Percentiles rank a stretch among this genome's conserved stretches.
Conservation (phyloP, 1,140 invertebrate genomes). For the Leptopilina boulardi region DNA sequence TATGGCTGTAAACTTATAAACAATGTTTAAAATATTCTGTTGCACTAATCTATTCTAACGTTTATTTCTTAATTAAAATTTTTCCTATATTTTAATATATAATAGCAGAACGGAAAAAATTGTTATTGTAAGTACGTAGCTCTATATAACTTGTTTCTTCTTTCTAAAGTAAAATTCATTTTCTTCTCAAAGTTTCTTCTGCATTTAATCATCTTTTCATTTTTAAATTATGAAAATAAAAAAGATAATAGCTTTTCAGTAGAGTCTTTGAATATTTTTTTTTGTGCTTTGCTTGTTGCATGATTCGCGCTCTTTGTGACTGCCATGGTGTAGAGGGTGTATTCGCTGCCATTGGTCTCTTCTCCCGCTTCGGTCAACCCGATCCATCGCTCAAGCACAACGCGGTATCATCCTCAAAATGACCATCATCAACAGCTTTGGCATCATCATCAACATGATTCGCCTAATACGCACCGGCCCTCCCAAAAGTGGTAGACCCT, state of each 20-base stretch:
- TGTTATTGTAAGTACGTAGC: neutral
- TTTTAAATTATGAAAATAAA: neutral
- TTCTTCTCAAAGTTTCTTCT: slow-evolving; percentile 34
- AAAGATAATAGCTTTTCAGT: neutral
- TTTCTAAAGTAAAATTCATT: neutral
- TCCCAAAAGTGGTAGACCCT: slow-evolving; percentile 71
- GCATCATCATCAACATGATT: slow-evolving; percentile 69
- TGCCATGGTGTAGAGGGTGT: slow-evolving; percentile 72
- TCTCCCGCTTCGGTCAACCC: slow-evolving; percentile 71
- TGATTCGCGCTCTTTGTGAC: slow-evolving; percentile 66
- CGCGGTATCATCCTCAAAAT: slow-evolving; percentile 72
- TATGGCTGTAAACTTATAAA: neutral
- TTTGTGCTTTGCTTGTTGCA: slow-evolving; percentile 76
- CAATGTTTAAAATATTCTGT: neutral
- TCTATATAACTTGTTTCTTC: neutral
- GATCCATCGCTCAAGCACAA: slow-evolving; percentile 73
- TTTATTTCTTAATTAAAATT: neutral
- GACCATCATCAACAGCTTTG: slow-evolving; percentile 67
- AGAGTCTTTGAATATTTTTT: neutral
- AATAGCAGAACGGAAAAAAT: neutral
- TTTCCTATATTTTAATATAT: neutral
- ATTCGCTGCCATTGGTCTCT: slow-evolving; percentile 76
- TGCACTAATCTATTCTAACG: neutral
- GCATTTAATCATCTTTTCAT: slow-evolving; percentile 14
- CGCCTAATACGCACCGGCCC: slow-evolving; percentile 71